These are phyloP conservation scores for Polyergus mexicanus DNA, from an alignment of 1,140 invertebrate genomes.

Conservation along the genomic window DNA sequence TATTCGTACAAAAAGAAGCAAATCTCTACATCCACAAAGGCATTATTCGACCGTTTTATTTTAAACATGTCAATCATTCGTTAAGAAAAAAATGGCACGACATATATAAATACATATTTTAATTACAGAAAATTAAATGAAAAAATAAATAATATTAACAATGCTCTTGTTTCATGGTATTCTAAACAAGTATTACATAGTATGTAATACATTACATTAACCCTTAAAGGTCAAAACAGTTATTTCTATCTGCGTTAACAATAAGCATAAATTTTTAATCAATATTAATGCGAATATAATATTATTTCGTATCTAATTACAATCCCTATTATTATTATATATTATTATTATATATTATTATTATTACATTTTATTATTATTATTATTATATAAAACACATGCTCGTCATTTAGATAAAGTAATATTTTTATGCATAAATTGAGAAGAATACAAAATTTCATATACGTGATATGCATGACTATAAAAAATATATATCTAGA, in stretches of 20 bases:
- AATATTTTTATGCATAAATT: background rate
- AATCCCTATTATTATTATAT: background rate
- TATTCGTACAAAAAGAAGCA: no score
- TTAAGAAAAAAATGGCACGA: no score
- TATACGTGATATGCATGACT: no score
- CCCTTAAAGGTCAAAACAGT: conserved; percentile 43
- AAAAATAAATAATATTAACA: no score
- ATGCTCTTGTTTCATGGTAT: background rate
- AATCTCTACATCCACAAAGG: no score
- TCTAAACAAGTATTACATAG: background rate
- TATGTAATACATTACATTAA: background rate
- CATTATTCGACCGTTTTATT: no score
- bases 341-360: no score
- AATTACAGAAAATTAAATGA: no score
- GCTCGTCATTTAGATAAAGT: background rate
- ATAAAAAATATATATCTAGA: background rate
- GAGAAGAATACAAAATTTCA: background rate
- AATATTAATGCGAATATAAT: background rate
- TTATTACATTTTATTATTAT: background rate
- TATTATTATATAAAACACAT: background rate
- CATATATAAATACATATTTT: no score
- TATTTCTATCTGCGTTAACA: conserved; percentile 2
- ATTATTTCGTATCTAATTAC: background rate
- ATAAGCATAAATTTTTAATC: background rate
- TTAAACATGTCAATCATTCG: no score